A percentile compares a stretch with the other conserved stretches of the same genome.
phyloP scores from a whole-genome alignment of 2,113 vertebrate species.

The Sinocyclocheilus anophthalmus region DNA sequence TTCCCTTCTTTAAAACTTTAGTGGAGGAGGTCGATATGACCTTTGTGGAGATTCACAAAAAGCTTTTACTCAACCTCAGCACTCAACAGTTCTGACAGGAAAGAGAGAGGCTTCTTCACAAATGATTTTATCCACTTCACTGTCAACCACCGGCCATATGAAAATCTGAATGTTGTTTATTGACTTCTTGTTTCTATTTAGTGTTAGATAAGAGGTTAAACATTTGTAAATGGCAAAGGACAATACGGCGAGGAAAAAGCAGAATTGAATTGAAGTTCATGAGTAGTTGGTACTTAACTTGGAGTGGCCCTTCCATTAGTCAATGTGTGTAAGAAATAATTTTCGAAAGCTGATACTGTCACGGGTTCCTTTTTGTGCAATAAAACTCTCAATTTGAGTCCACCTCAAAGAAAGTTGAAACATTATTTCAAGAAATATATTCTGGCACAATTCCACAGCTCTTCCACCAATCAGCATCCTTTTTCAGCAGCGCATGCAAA shows the following conservation, averaged over 20 bases:
- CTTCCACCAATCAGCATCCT: background rate
- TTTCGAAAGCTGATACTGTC: background rate
- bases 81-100: slow-evolving; percentile 18
- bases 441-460: background rate
- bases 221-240: slow-evolving; percentile 22
- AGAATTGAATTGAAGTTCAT: background rate
- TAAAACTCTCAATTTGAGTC: background rate
- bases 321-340: background rate
- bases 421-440: background rate
- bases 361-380: too few relatives aligned
- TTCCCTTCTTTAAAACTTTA: slow-evolving; percentile 46
- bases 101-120: background rate
- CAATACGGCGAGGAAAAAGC: background rate
- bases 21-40: slow-evolving; percentile 46
- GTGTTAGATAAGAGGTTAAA: background rate
- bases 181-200: slow-evolving; percentile 10
- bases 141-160: slow-evolving; percentile 16
- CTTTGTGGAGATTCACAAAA: slow-evolving; percentile 23
- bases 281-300: background rate
- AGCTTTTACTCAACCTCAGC: slow-evolving; percentile 40
- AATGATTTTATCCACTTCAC: slow-evolving; percentile 18
- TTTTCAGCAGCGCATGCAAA: background rate
- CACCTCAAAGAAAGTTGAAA: slow-evolving; percentile 1
- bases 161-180: slow-evolving; percentile 28
- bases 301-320: background rate